Evolutionary conservation across 2,797 vertebrate species (phyloP), one percentile per base, ranked within the genome.

Genomic region (Botia almorhae): DNA sequence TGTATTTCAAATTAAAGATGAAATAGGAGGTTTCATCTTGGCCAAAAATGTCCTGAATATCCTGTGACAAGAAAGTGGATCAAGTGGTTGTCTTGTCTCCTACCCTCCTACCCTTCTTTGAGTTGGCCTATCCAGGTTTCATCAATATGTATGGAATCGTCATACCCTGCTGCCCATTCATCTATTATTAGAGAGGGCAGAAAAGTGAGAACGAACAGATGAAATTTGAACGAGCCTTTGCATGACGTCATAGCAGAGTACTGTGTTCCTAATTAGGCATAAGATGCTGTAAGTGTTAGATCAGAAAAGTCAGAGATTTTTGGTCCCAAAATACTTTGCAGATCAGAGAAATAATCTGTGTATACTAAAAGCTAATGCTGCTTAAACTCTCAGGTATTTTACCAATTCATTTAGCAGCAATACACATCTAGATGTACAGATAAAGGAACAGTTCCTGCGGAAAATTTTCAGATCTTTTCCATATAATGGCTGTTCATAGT

Each of bases 141-240:
- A 23, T 89, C 81, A 84, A 75, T 85, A 87, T 89, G 85, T 81
- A 71, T 46, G 76, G 72, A 69, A n/a, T 5, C 19, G 56, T 55
- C 48, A 64, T 60, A 50, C 71, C 50, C 26, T 70, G 64, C 74
- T 69, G 78, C 48, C 74, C 69, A 70, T 58, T 74, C 55, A 73
- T 80, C 56, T 63, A 0, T 88, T 83, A 85, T 84, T 85, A 76
- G 68, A 87, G 39, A 78, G 83, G 83, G 84, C 60, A 69, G 19
- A 88, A 85, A 90, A 89, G 84, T 67, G 85, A 90, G 88, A 65
- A 61, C 80, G 76, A 82, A 84, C 75, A 78, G 60, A 86, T 82
- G 64, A 83, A 83, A 87, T 84, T 78, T 33, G 73, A 83, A 82
- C 1, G 1, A 81, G 85, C 68, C 48, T 39, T 73, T 26, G 19